Evolutionary conservation across 2,113 vertebrate genomes (phyloP), one percentile per base, ranked within the genome.

Genomic region (Cottus gobio): DNA sequence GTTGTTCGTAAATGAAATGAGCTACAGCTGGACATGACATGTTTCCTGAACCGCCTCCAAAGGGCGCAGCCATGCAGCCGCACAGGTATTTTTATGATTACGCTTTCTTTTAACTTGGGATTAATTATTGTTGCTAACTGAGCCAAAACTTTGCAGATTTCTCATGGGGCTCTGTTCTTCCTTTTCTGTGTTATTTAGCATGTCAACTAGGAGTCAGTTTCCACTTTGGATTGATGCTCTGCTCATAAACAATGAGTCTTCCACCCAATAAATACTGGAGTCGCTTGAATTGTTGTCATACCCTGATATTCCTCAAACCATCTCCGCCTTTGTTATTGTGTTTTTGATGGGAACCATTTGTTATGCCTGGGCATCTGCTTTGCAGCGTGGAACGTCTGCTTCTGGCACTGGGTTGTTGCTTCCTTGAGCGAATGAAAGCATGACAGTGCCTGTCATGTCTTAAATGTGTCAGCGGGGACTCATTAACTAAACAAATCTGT

Each of bases 401-500:
- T 87, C 79, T 90, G 90, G 89, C 88, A 85, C 75, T 57, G 77
- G 75, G 57, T 79, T 84, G 87, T 78, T 88, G 85, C 73, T 86
- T 87, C 75, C 73, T 74, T 87, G 83, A 85, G 83, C 69, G 75
- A 87, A 82, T 76, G 86, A 89, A 93, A 90, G 90, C 79, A 83
- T 91, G 86, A 86, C 87, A 79, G 85, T 63, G 84, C 77, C 90
- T 89, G 87, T 90, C 90, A 90, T 89, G 82, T 88, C 88, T 90
- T 90, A 85, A 92, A 90, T 70, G 83, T 89, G 87, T 94, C 91
- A 90, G 85, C 39, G 4, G 93, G 89, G 92, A 93, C 91, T 93
- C 88, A 92, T 94, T 94, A 93, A 90, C 80, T 65, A 89, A 93
- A 91, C 88, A 91, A 92, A 90, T 88, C 88, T 90, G 87, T 90